Base-by-base conservation (phyloP, 1,140 invertebrate species). In the Neomicropteryx cornuta region DNA sequence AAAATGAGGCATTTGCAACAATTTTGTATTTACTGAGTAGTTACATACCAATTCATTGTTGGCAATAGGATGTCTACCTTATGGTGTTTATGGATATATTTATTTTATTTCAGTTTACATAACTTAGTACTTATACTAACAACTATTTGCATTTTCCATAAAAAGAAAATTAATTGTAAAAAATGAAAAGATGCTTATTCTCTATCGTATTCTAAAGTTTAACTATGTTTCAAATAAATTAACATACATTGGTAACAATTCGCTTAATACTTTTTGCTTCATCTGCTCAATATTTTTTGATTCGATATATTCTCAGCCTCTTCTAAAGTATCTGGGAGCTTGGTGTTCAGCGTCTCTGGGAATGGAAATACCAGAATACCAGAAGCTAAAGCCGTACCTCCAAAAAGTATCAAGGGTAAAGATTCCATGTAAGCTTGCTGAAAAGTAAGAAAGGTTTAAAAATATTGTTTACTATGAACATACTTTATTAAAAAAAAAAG, bases 271-370 rank as follows among this genome's bases (percentile, higher is more conserved):
- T n/a, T n/a, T n/a, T n/a, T n/a, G n/a, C n/a, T n/a, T n/a, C n/a
- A n/a, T n/a, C n/a, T n/a, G n/a, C n/a, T n/a, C n/a, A n/a, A n/a
- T n/a, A n/a, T n/a, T n/a, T n/a, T 13, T 13, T 22, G 39, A 19
- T 30, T 46, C 17, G 45, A 41, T 31, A 79, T 66, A 32, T 60
- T 65, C 55, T 79, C 75, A 3, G 79, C 78, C 43, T 80, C 77
- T 41, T 60, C 57, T 16, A 83, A 62, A 13, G 72, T 76, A 46
- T 78, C 77, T 19, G 81, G 81, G 41, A 85, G 61, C 39, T 74
- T 70, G 8, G 68, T 62, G 30, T 76, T 74, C 18, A 77, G 64
- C 5, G 81, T 85, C 68, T 86, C 83, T 1, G 83, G 83, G 45
- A 79, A 74, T 23, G 70, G 53, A 20, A 83, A 60, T 3, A 77